These are phyloP conservation scores for Uloborus diversus DNA, from an alignment of 1,140 invertebrate genomes.

Conservation along the genomic window DNA sequence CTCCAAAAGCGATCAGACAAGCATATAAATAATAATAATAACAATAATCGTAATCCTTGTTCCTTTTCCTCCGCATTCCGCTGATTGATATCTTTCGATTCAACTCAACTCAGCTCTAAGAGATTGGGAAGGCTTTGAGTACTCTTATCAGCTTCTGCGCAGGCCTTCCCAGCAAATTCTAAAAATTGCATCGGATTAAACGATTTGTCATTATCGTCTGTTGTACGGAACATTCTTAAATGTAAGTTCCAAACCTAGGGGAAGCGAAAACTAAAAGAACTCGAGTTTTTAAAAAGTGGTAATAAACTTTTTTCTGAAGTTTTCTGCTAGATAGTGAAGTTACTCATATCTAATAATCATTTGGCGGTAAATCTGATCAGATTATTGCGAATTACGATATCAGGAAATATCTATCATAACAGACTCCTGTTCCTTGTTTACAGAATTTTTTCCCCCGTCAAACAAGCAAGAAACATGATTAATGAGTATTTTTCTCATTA, in stretches of 20 bases:
- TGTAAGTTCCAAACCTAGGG: not conserved
- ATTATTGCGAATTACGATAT: too few species aligned
- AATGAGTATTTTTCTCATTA: too few species aligned
- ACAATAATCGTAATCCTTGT: slow-evolving; percentile 27
- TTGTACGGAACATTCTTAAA: not conserved
- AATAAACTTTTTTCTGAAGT: too few species aligned
- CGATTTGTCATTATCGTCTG: slow-evolving; percentile 17
- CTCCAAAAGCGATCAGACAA: not conserved
- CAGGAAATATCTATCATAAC: too few species aligned
- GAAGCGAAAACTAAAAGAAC: not conserved
- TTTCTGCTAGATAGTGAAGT: too few species aligned
- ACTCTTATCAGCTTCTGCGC: slow-evolving; percentile 22
- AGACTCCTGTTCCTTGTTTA: too few species aligned
- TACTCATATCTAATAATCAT: too few species aligned
- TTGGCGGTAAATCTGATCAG: too few species aligned
- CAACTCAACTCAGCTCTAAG: not conserved
- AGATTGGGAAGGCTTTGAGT: not conserved
- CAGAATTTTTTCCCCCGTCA: too few species aligned
- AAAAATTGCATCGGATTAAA: slow-evolving; percentile 13
- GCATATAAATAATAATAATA: slow-evolving; percentile 13
- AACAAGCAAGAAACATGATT: too few species aligned
- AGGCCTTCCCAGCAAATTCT: slow-evolving; percentile 7
- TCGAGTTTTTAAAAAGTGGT: not conserved
- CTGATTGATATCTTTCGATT: not conserved
- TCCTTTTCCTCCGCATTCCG: not conserved